Evolutionary conservation across 2,888 invertebrate genomes (phyloP), one percentile per base, ranked within the genome.

Genomic region (Electrophaes corylata): DNA sequence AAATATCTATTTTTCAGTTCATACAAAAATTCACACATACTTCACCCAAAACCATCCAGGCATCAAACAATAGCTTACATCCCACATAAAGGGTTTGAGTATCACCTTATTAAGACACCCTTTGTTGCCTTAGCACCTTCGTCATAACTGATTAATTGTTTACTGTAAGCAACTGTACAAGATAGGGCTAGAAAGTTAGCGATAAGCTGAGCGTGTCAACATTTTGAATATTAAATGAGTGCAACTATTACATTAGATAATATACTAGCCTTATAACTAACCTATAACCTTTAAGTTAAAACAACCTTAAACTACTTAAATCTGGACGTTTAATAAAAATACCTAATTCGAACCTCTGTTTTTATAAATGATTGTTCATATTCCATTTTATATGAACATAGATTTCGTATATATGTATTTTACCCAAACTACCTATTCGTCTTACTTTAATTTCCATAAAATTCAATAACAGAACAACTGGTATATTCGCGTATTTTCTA

Each of bases 121-220:
- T 73, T 77, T 74, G 74, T 76, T 69, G 57, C 63, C 64, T 65
- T 71, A 70, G 69, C 74, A 77, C 78, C 78, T 79, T 67, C 74
- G 71, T 82, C 79, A 81, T 72, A 76, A 65, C 74, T 80, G 81
- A 83, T 83, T 82, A 82, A 83, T 83, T 80, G 76, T 79, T 74
- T 73, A 72, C 69, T 64, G 57, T 69, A 60, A 64, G 55, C 62
- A 62, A 62, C 57, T 62, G 57, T 62, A 43, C 35, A 4, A 26
- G 51, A 40, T 33, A 11, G 37, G 51, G 55, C 50, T 44, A 3
- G 4, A 23, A 26, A 39, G 11, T 4, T 16, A 39, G 60, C 51
- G 55, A n/a, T 26, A 19, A 44, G 40, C 45, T 23, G 45, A 23
- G 16, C 16, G 29, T 8, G 23, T 23, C 16, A n/a, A 48, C 6